A percentile compares a stretch with the other conserved stretches of the same genome.
phyloP scores from a whole-genome alignment of 1,140 invertebrate species.

The Homarus americanus region DNA sequence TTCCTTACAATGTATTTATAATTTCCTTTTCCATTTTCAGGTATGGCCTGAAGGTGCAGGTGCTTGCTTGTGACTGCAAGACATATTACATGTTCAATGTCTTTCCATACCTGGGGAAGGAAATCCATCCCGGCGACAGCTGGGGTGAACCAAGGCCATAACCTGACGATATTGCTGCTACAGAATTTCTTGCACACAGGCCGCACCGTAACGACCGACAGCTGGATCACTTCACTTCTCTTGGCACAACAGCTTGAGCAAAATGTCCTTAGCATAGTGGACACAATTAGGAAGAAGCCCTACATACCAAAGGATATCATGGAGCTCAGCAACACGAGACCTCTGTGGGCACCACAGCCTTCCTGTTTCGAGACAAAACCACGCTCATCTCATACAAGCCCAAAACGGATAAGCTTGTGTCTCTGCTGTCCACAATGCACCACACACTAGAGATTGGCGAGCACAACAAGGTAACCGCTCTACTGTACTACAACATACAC shows the following conservation, averaged over 20 bases:
- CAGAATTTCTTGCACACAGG: neutral
- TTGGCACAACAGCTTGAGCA: neutral
- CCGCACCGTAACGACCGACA: neutral
- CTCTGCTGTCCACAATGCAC: neutral
- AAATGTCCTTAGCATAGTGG: neutral
- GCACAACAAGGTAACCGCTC: neutral
- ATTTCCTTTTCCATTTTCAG: conserved; percentile 7
- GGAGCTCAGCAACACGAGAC: neutral
- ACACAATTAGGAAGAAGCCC: conserved; percentile 7
- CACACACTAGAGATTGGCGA: neutral
- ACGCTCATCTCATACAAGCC: neutral
- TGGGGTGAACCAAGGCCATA: neutral
- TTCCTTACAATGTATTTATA: neutral
- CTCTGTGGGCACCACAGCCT: neutral
- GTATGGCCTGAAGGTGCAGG: conserved; percentile 19
- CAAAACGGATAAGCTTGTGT: neutral
- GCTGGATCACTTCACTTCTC: neutral
- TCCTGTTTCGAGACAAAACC: neutral
- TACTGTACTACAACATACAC: conserved; percentile 77
- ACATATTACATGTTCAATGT: conserved; percentile 24
- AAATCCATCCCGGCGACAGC: neutral
- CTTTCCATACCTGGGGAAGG: conserved; percentile 21
- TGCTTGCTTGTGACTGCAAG: conserved; percentile 18
- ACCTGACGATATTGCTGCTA: neutral
- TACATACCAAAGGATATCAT: neutral